Percentiles rank a stretch among this genome's conserved stretches.
Evolutionary conservation across 2,888 invertebrate species (phyloP).

Genomic region (Hypolimnas misippus): DNA sequence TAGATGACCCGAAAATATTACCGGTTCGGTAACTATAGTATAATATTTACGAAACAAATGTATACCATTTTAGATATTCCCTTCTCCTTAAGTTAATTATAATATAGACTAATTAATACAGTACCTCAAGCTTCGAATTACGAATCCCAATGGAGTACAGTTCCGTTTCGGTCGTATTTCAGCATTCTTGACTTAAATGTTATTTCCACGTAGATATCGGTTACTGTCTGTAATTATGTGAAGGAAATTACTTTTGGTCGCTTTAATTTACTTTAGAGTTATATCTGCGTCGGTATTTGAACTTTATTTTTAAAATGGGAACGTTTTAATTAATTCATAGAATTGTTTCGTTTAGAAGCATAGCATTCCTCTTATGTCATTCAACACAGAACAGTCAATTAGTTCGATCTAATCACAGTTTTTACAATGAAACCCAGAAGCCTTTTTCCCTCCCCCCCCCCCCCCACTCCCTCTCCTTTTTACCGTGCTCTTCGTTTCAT

Average conservation of each 20-base stretch:
- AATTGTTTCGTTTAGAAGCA: too few relatives aligned
- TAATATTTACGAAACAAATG: not conserved
- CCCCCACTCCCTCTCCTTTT: too few relatives aligned
- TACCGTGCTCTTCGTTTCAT: too few relatives aligned
- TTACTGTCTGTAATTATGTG: not conserved
- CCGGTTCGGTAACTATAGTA: too few relatives aligned
- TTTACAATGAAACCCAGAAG: too few relatives aligned
- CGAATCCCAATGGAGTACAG: not conserved
- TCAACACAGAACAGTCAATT: too few relatives aligned
- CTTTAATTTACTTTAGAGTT: constrained; percentile 3
- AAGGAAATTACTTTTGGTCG: constrained; percentile 1
- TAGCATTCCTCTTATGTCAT: too few relatives aligned
- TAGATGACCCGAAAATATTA: too few relatives aligned
- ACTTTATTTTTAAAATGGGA: not conserved
- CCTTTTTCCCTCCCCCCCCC: too few relatives aligned
- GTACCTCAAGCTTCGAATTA: not conserved
- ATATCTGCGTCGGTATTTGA: not conserved
- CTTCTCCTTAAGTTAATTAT: not conserved
- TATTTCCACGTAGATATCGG: not conserved
- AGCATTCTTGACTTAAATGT: not conserved
- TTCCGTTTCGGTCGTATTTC: not conserved
- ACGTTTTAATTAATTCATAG: too few relatives aligned
- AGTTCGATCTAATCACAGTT: too few relatives aligned
- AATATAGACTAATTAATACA: not conserved
- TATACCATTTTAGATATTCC: too few relatives aligned